Conservation (phyloP, 2,797 vertebrate genomes). For the Lutjanus argentimaculatus region DNA sequence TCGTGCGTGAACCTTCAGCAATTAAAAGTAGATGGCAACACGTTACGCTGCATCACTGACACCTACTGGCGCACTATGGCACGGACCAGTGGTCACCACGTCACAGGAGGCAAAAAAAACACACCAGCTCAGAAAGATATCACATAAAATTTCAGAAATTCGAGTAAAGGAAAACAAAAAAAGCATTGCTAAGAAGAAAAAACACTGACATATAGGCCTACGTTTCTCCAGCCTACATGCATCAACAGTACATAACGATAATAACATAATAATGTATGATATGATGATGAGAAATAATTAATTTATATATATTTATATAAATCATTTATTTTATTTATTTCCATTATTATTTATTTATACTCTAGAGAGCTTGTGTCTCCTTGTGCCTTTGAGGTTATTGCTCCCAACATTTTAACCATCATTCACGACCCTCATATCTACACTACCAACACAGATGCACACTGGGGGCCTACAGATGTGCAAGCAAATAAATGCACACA, state of each 20-base stretch:
- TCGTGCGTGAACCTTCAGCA: neutral
- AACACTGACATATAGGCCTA: neutral
- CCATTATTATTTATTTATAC: no score
- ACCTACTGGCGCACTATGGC: no score
- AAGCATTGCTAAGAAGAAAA: neutral
- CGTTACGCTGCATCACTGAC: neutral
- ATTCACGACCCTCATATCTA: conserved; percentile 49
- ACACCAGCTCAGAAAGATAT: no score
- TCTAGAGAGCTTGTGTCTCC: conserved; percentile 1
- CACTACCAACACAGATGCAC: conserved; percentile 51
- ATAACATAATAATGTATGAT: no score
- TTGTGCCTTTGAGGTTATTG: conserved; percentile 34
- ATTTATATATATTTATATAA: no score
- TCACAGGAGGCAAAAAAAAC: neutral
- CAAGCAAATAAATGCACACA: conserved; percentile 43
- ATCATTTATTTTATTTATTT: no score
- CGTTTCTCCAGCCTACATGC: no score
- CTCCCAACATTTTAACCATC: conserved; percentile 43
- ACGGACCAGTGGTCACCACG: no score
- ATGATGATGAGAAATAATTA: no score
- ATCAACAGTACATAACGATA: no score
- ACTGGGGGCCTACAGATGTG: conserved; percentile 64
- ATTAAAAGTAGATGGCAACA: neutral
- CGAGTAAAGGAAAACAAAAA: neutral
- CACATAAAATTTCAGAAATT: no score